phyloP scores from a whole-genome alignment of 2,888 invertebrate species.

The Nowickia ferox region DNA sequence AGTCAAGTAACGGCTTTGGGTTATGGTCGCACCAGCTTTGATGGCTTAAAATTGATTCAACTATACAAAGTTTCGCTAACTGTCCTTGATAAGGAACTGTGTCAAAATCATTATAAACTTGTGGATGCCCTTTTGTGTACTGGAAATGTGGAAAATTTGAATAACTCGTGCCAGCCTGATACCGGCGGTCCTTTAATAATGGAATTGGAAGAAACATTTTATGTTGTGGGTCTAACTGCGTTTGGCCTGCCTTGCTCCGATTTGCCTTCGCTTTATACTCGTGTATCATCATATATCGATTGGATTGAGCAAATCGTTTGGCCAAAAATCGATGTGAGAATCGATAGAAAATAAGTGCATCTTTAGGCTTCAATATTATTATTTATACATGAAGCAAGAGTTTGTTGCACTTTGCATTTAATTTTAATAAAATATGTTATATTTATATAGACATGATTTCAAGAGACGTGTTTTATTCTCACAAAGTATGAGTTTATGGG shows the following conservation, averaged over 20 bases:
- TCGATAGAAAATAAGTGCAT: constrained; percentile 24
- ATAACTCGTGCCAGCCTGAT: constrained; percentile 73
- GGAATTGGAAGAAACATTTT: constrained; percentile 59
- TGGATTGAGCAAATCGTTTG: constrained; percentile 79
- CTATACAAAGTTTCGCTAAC: constrained; percentile 68
- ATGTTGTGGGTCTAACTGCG: constrained; percentile 74
- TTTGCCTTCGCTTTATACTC: constrained; percentile 78
- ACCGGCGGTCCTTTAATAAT: constrained; percentile 74
- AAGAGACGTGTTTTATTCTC: too few relatives aligned
- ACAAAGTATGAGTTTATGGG: too few relatives aligned
- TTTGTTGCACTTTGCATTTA: neutral
- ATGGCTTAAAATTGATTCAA: constrained; percentile 61
- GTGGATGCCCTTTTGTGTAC: constrained; percentile 72
- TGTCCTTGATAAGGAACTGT: constrained; percentile 62
- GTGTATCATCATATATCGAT: constrained; percentile 77
- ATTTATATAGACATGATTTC: neutral
- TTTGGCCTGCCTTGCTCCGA: constrained; percentile 77
- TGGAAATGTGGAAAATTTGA: constrained; percentile 67
- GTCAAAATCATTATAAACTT: constrained; percentile 63
- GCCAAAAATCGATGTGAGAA: constrained; percentile 72
- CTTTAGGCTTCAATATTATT: neutral
- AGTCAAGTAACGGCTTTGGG: constrained; percentile 72
- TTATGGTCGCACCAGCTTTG: constrained; percentile 73
- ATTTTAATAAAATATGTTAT: constrained; percentile 14
- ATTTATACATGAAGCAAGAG: neutral